Evolutionary conservation across 1,140 invertebrate species (phyloP).

Genomic region (Maconellicoccus hirsutus): DNA sequence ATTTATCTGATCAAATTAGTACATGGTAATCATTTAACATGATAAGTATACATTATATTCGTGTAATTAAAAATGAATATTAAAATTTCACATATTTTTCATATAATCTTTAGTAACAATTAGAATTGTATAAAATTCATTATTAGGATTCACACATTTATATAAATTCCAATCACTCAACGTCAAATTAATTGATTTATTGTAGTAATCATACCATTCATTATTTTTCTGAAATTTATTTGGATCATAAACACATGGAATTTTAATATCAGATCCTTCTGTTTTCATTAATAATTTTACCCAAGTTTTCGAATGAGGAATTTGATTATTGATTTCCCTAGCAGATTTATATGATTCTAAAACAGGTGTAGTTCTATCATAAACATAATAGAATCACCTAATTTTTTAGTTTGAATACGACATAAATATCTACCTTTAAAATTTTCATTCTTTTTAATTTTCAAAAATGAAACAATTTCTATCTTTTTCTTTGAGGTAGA

Average conservation of each 20-base stretch:
- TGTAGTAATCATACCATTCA: slow-evolving; percentile 19
- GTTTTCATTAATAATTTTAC: slow-evolving; percentile 17
- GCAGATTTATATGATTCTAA: slow-evolving; percentile 15
- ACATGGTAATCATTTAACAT: slow-evolving; percentile 1
- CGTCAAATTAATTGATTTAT: slow-evolving; percentile 20
- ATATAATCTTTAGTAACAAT: slow-evolving; percentile 16
- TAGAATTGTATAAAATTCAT: slow-evolving; percentile 18
- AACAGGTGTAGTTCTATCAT: slow-evolving; percentile 17
- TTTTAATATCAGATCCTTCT: slow-evolving; percentile 23
- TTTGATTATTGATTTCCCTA: slow-evolving; percentile 19
- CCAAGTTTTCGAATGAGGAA: slow-evolving; percentile 23
- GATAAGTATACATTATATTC: not conserved
- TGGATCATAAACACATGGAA: slow-evolving; percentile 20
- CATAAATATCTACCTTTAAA: slow-evolving; percentile 20
- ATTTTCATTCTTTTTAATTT: slow-evolving; percentile 24
- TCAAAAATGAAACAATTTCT: slow-evolving; percentile 22
- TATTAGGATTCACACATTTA: slow-evolving; percentile 21
- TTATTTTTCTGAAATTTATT: slow-evolving; percentile 22
- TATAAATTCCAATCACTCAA: slow-evolving; percentile 14
- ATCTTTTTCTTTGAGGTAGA: slow-evolving; percentile 21
- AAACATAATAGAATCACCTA: slow-evolving; percentile 13
- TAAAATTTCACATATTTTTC: slow-evolving; percentile 17
- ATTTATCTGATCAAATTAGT: not conserved
- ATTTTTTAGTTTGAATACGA: slow-evolving; percentile 24
- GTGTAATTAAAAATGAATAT: slow-evolving; percentile 2